Percentiles rank a stretch among this genome's conserved stretches.
Evolutionary conservation across 1,140 invertebrate genomes (phyloP).

Genomic region (Drosophila bocki): DNA sequence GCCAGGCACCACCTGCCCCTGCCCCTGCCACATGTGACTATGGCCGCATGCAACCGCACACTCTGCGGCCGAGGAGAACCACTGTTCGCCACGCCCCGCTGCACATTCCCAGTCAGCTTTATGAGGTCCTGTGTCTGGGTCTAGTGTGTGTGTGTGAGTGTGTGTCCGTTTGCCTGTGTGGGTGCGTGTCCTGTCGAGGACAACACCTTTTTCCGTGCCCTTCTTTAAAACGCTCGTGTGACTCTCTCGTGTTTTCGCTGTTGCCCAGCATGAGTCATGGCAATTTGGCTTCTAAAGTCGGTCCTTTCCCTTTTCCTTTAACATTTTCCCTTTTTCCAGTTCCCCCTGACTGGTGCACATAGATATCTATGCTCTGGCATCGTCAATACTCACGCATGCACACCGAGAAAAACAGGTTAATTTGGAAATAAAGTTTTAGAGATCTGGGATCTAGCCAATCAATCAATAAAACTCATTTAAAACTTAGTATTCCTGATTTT

Average conservation of each 20-base stretch:
- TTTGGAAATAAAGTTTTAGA: neutral
- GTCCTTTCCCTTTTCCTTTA: constrained; percentile 31
- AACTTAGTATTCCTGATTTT: neutral
- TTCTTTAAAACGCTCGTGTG: constrained; percentile 45
- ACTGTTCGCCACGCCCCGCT: constrained; percentile 64
- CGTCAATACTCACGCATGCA: constrained; percentile 36
- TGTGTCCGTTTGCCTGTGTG: constrained; percentile 30
- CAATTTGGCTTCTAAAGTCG: constrained; percentile 56
- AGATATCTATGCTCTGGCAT: constrained; percentile 47
- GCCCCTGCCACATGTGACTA: constrained; percentile 46
- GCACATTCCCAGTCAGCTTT: constrained; percentile 69
- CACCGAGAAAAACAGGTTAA: constrained; percentile 6
- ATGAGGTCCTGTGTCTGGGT: constrained; percentile 48
- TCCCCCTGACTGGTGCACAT: constrained; percentile 19
- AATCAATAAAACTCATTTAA: neutral
- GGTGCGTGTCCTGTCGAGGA: constrained; percentile 52
- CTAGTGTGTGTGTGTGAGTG: constrained; percentile 1
- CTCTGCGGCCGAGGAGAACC: constrained; percentile 65
- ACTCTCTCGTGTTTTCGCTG: constrained; percentile 37
- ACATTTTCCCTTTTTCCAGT: constrained; percentile 18
- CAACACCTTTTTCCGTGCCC: constrained; percentile 65
- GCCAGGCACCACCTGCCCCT: constrained; percentile 48
- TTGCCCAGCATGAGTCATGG: constrained; percentile 57
- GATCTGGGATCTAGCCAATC: neutral
- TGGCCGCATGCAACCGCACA: constrained; percentile 68